Conservation (phyloP, 2,113 vertebrate species). For the Oncorhynchus tshawytscha region DNA sequence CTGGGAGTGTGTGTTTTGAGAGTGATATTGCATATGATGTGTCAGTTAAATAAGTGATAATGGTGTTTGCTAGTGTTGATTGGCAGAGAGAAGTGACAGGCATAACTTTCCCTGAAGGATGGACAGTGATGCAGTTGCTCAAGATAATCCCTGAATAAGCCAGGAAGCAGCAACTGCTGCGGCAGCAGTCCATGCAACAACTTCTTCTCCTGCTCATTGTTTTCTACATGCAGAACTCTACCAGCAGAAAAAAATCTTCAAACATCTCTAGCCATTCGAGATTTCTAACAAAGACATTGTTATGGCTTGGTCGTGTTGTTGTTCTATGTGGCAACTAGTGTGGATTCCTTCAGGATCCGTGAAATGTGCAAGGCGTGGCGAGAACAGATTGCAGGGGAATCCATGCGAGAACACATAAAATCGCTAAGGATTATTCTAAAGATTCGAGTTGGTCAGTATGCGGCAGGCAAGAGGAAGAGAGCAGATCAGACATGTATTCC, state of each 20-base stretch:
- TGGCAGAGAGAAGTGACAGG: conserved; percentile 34
- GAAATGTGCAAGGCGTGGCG: conserved; percentile 21
- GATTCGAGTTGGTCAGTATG: conserved; percentile 27
- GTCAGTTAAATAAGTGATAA: conserved; percentile 45
- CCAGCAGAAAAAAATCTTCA: background rate
- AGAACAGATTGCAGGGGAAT: conserved; percentile 47
- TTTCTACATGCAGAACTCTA: conserved; percentile 19
- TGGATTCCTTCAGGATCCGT: conserved; percentile 20
- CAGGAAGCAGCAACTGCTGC: conserved; percentile 43
- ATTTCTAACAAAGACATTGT: conserved; percentile 27
- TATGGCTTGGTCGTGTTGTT: conserved; percentile 21
- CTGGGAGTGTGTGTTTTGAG: background rate
- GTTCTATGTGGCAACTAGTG: conserved; percentile 2
- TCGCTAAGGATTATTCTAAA: conserved; percentile 37
- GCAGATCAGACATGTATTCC: conserved; percentile 10
- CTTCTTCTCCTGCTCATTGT: background rate
- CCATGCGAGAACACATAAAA: conserved; percentile 18
- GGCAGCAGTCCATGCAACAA: conserved; percentile 23
- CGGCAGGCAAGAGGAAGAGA: conserved; percentile 11
- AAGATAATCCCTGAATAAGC: conserved; percentile 61
- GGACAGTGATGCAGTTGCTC: conserved; percentile 52
- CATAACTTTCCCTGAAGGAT: conserved; percentile 42
- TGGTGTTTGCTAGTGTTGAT: conserved; percentile 59
- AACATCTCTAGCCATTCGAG: conserved; percentile 31
- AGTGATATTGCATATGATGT: conserved; percentile 26